A percentile compares a stretch with the other conserved stretches of the same genome.
These are phyloP conservation scores for Lepidurus arcticus DNA, from an alignment of 1,140 invertebrate genomes.

Conservation along the genomic window DNA sequence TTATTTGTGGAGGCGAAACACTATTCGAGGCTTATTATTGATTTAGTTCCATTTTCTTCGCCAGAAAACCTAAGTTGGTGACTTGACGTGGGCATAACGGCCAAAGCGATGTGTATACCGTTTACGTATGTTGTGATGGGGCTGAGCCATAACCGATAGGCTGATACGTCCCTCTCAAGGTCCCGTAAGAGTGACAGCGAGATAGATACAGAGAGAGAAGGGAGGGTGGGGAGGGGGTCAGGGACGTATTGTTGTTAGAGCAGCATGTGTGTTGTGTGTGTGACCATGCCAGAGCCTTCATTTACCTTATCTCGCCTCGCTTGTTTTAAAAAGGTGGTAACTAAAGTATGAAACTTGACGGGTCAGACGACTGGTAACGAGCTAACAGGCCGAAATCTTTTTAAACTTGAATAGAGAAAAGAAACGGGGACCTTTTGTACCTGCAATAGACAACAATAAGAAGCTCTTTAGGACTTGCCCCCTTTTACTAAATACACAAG, in stretches of 20 bases:
- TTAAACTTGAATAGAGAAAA: not conserved
- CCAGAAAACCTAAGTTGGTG: not conserved
- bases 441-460: not conserved
- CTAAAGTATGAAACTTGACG: not conserved
- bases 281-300: slow-evolving; percentile 9
- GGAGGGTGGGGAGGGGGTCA: not conserved
- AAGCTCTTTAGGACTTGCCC: not conserved
- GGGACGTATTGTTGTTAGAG: not conserved
- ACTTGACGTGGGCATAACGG: not conserved
- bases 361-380: not conserved
- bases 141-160: not conserved
- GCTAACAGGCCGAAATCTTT: not conserved
- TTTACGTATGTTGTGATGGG: not conserved
- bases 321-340: slow-evolving; percentile 15
- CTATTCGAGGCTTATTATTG: not conserved
- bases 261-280: not conserved
- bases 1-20: too few species aligned
- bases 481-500: not conserved
- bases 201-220: not conserved
- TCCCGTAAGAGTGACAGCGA: not conserved
- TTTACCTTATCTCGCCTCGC: slow-evolving; percentile 10
- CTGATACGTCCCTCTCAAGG: not conserved
- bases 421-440: not conserved
- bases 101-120: not conserved
- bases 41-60: not conserved